Conservation (phyloP, 2,797 vertebrate genomes). For the Characodon lateralis region DNA sequence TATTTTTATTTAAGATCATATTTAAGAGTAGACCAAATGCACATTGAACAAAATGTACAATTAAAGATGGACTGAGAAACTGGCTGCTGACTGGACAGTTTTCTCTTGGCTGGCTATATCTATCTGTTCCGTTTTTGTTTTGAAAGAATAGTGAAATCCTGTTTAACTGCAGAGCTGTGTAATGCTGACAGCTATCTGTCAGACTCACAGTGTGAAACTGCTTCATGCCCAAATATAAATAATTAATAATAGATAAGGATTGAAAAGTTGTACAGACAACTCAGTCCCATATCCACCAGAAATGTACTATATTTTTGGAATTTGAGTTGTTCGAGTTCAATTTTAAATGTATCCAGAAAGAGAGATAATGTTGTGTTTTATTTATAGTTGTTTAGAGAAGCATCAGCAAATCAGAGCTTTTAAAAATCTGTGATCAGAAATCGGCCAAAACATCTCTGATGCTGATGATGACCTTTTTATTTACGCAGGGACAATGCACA, state of each 20-base stretch:
- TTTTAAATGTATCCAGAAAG: neutral
- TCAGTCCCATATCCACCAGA: neutral
- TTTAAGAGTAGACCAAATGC: neutral
- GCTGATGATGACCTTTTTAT: too few relatives aligned
- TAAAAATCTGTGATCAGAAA: neutral
- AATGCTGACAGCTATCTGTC: neutral
- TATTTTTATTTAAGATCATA: neutral
- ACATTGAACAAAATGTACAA: neutral
- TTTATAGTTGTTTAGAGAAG: neutral
- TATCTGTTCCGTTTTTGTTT: neutral
- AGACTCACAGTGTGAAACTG: neutral
- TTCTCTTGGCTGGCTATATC: neutral
- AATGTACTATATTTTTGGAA: neutral
- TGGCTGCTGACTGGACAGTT: neutral
- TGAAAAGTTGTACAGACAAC: neutral
- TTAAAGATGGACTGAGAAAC: neutral
- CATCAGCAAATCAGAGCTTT: neutral
- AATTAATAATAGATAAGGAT: neutral
- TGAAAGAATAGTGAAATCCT: neutral
- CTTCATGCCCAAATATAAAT: neutral
- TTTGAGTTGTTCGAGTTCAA: neutral
- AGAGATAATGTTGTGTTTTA: neutral
- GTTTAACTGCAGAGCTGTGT: neutral
- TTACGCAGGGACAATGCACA: too few relatives aligned
- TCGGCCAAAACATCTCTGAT: neutral